Evolutionary conservation across 2,888 invertebrate species (phyloP).

Genomic region (Apomyelois bistriatella): DNA sequence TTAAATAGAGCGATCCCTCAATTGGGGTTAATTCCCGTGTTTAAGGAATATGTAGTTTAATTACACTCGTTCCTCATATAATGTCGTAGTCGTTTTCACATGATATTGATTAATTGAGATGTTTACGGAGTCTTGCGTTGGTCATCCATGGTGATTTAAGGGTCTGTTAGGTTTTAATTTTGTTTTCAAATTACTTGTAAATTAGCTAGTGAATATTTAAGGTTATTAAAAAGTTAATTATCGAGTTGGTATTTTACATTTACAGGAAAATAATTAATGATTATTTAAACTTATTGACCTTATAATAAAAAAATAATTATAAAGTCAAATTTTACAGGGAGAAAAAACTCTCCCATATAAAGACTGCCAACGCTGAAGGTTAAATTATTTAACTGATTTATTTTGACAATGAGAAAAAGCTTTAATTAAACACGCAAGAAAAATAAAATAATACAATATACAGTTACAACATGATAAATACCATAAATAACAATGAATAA

Average conservation of each 20-base stretch:
- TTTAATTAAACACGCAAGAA: neutral
- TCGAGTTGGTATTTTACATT: too few relatives aligned
- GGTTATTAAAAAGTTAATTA: neutral
- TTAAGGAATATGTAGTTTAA: constrained; percentile 78
- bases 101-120: constrained; percentile 15
- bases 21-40: constrained; percentile 79
- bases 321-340: too few relatives aligned
- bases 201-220: neutral
- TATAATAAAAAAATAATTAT: too few relatives aligned
- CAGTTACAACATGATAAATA: neutral
- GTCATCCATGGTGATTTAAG: neutral
- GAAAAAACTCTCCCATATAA: too few relatives aligned
- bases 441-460: neutral
- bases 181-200: constrained; percentile 6
- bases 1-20: constrained; percentile 79
- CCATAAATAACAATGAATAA: constrained; percentile 1
- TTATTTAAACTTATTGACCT: too few relatives aligned
- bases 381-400: too few relatives aligned
- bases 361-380: too few relatives aligned
- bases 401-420: too few relatives aligned
- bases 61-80: constrained; percentile 34
- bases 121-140: constrained; percentile 9
- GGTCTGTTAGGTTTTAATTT: neutral
- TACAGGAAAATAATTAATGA: too few relatives aligned
- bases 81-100: constrained; percentile 13